Base-by-base conservation (phyloP, 2,888 invertebrate species). In the Galeruca laticollis region DNA sequence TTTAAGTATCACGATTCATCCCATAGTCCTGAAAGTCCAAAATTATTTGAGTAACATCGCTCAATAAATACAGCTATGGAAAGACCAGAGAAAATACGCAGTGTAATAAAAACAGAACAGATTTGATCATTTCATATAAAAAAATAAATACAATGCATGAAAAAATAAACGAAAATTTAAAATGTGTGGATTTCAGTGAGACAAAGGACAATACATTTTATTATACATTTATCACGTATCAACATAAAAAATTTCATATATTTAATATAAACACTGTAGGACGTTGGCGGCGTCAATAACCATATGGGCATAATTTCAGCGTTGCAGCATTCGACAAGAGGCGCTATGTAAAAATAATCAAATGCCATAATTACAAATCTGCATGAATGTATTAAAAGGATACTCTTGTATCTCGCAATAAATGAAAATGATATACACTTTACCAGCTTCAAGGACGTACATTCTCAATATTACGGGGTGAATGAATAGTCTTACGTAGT, bases 371-470 rank as follows among this genome's bases (percentile, higher is more conserved):
- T 68, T 66, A 70, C 63, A 52, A 63, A 62, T 70, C 67, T 71
- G 68, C 63, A 71, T 63, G 67, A 63, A 59, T 31, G 60, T 60
- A 70, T 70, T 70, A 70, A 70, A 70, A 70, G 60, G 64, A 69
- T 60, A 69, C 60, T 71, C 64, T 47, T 52, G 47, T 66, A 66
- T 61, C 56, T 66, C 57, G 71, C 63, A 63, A 68, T 71, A 60
- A 64, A 71, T 68, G 64, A 71, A 68, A 64, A 71, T 71, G 60
- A 71, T 71, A 68, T 64, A 65, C 60, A 54, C 64, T 69, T 65
- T 52, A 69, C 60, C n/a, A 26, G 47, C 70, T 54, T 37, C 67
- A 71, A 71, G 71, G 71, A 68, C 71, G 63, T 49, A 60, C 68
- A 64, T 68, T 71, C 71, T 54, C 11, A 21, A 60, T 49, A 20